phyloP scores from a whole-genome alignment of 2,113 vertebrate species.

The Galbula dea region DNA sequence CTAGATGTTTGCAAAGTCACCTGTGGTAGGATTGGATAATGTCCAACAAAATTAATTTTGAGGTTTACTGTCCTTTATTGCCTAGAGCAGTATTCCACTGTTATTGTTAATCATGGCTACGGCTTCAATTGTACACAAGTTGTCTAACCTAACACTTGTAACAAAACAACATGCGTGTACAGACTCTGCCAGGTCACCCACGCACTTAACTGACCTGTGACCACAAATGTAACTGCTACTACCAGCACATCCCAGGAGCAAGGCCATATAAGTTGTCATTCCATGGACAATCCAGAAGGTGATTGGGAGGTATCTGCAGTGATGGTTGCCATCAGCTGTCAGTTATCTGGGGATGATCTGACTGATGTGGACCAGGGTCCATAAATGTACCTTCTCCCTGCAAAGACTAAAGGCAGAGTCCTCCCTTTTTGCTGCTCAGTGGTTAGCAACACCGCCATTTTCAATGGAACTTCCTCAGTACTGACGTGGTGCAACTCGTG shows the following conservation, averaged over 20 bases:
- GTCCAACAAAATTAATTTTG: not conserved
- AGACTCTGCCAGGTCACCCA: not conserved
- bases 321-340: not conserved
- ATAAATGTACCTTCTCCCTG: not conserved
- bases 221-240: not conserved
- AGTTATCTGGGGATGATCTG: too few relatives aligned
- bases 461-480: not conserved
- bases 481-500: not conserved
- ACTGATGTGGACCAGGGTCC: fast-evolving
- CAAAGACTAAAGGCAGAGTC: not conserved
- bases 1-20: not conserved
- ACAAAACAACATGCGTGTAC: fast-evolving
- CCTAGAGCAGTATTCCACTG: not conserved
- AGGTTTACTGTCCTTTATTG: not conserved
- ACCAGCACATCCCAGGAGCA: not conserved
- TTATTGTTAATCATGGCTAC: not conserved
- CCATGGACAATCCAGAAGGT: not conserved
- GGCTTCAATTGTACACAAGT: not conserved
- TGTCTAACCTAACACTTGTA: not conserved
- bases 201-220: not conserved
- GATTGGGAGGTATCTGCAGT: not conserved
- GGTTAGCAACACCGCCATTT: not conserved
- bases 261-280: not conserved
- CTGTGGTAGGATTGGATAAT: not conserved
- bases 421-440: not conserved